These are phyloP conservation scores for Merodon equestris DNA, from an alignment of 2,888 invertebrate genomes.

Conservation along the genomic window DNA sequence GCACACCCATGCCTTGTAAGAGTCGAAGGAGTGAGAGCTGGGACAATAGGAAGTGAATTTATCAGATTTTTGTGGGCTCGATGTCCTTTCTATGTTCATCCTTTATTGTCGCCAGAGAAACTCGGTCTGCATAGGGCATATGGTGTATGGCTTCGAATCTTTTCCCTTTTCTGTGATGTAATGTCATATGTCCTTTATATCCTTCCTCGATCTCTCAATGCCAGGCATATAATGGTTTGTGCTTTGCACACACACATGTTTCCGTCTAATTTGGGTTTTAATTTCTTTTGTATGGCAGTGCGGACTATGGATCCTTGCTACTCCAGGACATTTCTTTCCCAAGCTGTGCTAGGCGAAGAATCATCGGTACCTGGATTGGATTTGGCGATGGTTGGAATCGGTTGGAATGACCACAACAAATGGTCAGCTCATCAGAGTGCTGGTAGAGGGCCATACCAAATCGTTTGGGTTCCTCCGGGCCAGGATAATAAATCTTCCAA, in stretches of 20 bases:
- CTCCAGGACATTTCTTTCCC: slow-evolving; percentile 1
- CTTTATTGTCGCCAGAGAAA: slow-evolving; percentile 56
- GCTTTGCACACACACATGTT: neutral
- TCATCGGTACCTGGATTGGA: slow-evolving; percentile 50
- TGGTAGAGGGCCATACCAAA: slow-evolving; percentile 4
- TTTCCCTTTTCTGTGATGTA: slow-evolving; percentile 36
- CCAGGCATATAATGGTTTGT: slow-evolving; percentile 40
- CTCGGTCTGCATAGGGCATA: slow-evolving; percentile 42
- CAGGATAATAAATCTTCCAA: slow-evolving; percentile 54
- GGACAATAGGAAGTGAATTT: slow-evolving; percentile 63
- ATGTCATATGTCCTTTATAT: slow-evolving; percentile 50
- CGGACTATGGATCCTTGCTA: slow-evolving; percentile 3
- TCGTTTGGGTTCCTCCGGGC: slow-evolving; percentile 27
- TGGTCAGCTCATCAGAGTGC: slow-evolving; percentile 24
- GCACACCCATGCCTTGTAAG: slow-evolving; percentile 19
- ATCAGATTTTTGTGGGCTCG: slow-evolving; percentile 62
- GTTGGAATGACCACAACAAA: slow-evolving; percentile 51
- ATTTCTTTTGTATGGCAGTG: slow-evolving; percentile 50
- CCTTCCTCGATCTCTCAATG: slow-evolving; percentile 30
- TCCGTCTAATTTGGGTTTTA: slow-evolving; percentile 58
- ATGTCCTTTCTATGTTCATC: slow-evolving; percentile 40
- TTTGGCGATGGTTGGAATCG: slow-evolving; percentile 27
- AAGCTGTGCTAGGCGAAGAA: slow-evolving; percentile 31
- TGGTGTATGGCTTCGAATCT: neutral
- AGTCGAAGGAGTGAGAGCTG: slow-evolving; percentile 20